phyloP scores from a whole-genome alignment of 1,140 invertebrate species.

The Bursaphelenchus mucronatus region DNA sequence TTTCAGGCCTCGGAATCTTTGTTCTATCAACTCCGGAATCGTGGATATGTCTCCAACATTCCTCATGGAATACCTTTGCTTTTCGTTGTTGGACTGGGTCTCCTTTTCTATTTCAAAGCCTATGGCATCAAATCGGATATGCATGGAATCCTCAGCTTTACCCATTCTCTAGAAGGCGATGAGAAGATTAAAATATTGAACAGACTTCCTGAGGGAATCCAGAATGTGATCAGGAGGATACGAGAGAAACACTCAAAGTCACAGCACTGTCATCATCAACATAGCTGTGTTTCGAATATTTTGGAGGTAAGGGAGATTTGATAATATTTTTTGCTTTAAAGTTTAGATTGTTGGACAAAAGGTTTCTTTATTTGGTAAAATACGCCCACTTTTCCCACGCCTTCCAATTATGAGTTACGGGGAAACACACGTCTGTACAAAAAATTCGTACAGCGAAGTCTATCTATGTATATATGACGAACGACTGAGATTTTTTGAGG shows the following conservation, averaged over 20 bases:
- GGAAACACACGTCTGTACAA: too few species aligned
- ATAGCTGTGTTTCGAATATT: slow-evolving; percentile 32
- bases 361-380: slow-evolving; percentile 13
- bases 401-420: background rate
- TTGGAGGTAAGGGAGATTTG: too few species aligned
- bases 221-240: slow-evolving; percentile 18
- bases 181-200: slow-evolving; percentile 1
- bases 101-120: slow-evolving; percentile 24
- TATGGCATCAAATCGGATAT: slow-evolving; percentile 9
- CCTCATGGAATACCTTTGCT: slow-evolving; percentile 46
- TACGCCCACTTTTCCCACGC: too few species aligned
- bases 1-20: slow-evolving; percentile 56
- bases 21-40: slow-evolving; percentile 50
- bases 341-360: slow-evolving; percentile 28
- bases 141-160: slow-evolving; percentile 23
- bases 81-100: slow-evolving; percentile 46
- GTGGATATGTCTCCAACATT: slow-evolving; percentile 41
- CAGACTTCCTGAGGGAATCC: background rate
- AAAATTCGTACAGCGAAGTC: too few species aligned
- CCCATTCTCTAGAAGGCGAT: slow-evolving; percentile 26
- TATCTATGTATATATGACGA: too few species aligned
- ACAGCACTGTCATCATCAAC: slow-evolving; percentile 30
- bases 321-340: background rate
- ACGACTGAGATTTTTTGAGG: too few species aligned
- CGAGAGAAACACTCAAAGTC: slow-evolving; percentile 22